Base-by-base conservation (phyloP, 2,888 invertebrate genomes). In the Lampropteryx suffumata region DNA sequence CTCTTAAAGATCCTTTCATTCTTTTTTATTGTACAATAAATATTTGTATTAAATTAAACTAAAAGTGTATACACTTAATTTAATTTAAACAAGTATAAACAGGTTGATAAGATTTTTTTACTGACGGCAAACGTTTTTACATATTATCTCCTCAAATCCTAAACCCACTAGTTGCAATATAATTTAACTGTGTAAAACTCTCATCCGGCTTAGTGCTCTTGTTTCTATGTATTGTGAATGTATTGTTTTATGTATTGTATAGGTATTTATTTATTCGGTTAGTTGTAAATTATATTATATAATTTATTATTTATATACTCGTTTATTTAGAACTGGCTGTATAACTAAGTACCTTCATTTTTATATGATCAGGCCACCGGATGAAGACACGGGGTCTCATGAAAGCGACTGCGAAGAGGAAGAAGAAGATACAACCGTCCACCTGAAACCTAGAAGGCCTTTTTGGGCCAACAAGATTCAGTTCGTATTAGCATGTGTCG, bases 391-490 rank as follows among this genome's bases (percentile, higher is more conserved):
- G 17, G 94, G 92, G 44, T 95, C 95, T 50, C 93, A 94, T 61
- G 95, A 95, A 65, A 95, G 95, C 76, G 94, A 93, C 73, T 93
- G 94, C 71, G 94, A 93, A 62, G 92, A 92, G 63, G 94, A 92
- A 50, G 94, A 94, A 61, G 95, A 94, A 63, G 94, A 94, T 65
- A 92, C 92, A 8, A 92, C 93, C 56, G 92, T 92, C 32, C 92
- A 94, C 75, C 88, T 94, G 57, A 95, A 95, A 74, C 95, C 95
- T 3, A 92, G 95, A 65, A 91, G 95, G 70, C 95, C 95, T 43
- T 95, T 96, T 76, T 97, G 97, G 97, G 94, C 94, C 52, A 96
- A 95, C 82, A 97, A 97, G 88, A 92, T 95, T 70, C 96, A 97
- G 84, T 97, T 97, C 77, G 96, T 97, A 43, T 90, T 97, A 68